phyloP scores from a whole-genome alignment of 2,888 invertebrate genomes.

The Gandaritis pyraliata region DNA sequence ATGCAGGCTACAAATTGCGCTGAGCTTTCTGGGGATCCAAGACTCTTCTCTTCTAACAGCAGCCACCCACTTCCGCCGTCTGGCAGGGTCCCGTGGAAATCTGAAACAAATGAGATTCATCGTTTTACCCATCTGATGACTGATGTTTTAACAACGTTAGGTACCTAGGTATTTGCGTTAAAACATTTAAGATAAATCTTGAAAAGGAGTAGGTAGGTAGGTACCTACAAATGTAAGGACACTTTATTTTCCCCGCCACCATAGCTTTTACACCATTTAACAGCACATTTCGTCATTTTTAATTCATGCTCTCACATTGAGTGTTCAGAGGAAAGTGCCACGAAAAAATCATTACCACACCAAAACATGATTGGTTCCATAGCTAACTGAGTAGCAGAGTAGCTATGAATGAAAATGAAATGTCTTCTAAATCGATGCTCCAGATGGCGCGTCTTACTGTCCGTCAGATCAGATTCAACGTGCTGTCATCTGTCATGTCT shows the following conservation, averaged over 20 bases:
- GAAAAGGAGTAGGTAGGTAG: neutral
- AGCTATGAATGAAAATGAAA: neutral
- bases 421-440: neutral
- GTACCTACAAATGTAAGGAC: conserved; percentile 31
- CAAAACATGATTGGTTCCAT: conserved; percentile 34
- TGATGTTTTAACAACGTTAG: too few relatives aligned
- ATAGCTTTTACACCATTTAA: conserved; percentile 36
- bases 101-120: conserved; percentile 11
- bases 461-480: too few relatives aligned
- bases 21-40: conserved; percentile 34
- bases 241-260: conserved; percentile 35
- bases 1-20: conserved; percentile 32
- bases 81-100: conserved; percentile 31
- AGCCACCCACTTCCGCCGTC: conserved; percentile 32
- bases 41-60: conserved; percentile 33
- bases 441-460: conserved; percentile 4
- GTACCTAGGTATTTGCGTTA: too few relatives aligned
- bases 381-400: conserved; percentile 23
- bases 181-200: too few relatives aligned
- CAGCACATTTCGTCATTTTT: conserved; percentile 32
- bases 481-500: neutral
- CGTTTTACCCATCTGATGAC: too few relatives aligned
- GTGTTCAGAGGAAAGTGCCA: conserved; percentile 19
- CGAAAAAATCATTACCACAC: conserved; percentile 31
- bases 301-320: conserved; percentile 5